Evolutionary conservation across 1,140 invertebrate genomes (phyloP), one percentile per base, ranked within the genome.

Genomic region (Oryctes rhinoceros): DNA sequence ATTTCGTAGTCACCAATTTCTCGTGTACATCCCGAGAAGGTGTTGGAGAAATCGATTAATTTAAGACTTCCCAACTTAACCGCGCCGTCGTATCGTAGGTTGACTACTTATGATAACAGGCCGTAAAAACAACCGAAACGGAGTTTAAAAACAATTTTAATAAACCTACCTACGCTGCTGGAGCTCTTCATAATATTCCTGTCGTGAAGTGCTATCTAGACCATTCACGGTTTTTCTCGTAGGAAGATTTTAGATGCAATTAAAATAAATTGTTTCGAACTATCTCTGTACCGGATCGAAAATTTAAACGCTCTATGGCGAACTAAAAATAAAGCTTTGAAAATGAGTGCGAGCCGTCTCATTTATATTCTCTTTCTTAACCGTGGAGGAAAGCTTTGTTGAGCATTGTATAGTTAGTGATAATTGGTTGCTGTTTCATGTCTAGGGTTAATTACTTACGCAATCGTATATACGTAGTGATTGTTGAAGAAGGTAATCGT

Each of bases 231-330:
- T 35, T 71, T 10, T 35, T 11, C 65, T 37, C 65, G 65, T 71
- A 71, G 35, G 65, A 71, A 37, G 65, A 71, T 71, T 71, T 71
- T 71, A 71, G 35, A 71, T 71, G 65, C 65, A 71, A 71, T 71
- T 71, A 71, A 71, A 71, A 71, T 71, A 71, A 71, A 71, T 71
- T 71, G 65, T 71, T 71, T 71, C 20, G 65, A 35, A 71, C 65
- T 71, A 35, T 71, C 65, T 35, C 11, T 2, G 24, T 11, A 37
- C 11, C 20, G 65, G 24, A 71, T 71, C 65, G 24, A 71, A 9
- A 24, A 37, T 71, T 71, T 15, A 53, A 53, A 15, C 49, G n/a
- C 11, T 53, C n/a, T 11, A 53, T 53, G 15, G 9, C 39, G 39
- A 59, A 59, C 13, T 59, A 59, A 15, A 59, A 59, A 44, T 44